These are phyloP conservation scores for Myiothlypis coronata DNA, from an alignment of 2,797 vertebrate genomes.

Conservation along the genomic window DNA sequence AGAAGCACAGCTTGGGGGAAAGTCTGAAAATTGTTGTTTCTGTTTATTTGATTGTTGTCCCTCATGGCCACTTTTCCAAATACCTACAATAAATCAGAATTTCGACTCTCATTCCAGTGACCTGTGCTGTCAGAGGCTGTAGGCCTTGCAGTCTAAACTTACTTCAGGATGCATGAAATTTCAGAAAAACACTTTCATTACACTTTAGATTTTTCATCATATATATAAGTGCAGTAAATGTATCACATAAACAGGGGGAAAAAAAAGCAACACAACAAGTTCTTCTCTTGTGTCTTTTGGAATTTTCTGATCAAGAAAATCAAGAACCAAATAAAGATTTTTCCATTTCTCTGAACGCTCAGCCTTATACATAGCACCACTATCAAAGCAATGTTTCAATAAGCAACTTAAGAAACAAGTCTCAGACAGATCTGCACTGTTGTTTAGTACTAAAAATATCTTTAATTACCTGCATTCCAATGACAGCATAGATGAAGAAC, in stretches of 20 bases:
- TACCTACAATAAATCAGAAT: conserved; percentile 76
- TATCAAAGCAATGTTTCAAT: background rate
- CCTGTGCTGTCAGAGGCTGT: background rate
- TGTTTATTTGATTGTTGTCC: conserved; percentile 94
- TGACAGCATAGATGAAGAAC: conserved; percentile 99
- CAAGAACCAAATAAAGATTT: background rate
- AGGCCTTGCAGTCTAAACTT: background rate
- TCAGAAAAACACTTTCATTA: background rate
- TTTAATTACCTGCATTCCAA: conserved; percentile 93
- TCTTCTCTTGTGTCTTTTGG: background rate
- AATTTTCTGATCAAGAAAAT: background rate
- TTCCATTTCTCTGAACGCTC: background rate
- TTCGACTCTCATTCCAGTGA: background rate
- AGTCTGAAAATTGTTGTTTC: conserved; percentile 99
- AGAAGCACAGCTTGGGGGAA: conserved; percentile 95
- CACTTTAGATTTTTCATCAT: background rate
- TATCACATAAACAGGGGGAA: background rate
- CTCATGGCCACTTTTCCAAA: conserved; percentile 98
- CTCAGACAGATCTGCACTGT: background rate
- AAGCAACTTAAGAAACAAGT: background rate
- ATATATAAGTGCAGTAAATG: background rate
- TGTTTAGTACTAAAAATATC: background rate
- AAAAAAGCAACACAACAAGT: background rate
- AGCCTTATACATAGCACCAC: background rate
- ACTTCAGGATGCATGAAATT: background rate